phyloP scores from a whole-genome alignment of 1,140 invertebrate species.

The Drosophila pruinosa region DNA sequence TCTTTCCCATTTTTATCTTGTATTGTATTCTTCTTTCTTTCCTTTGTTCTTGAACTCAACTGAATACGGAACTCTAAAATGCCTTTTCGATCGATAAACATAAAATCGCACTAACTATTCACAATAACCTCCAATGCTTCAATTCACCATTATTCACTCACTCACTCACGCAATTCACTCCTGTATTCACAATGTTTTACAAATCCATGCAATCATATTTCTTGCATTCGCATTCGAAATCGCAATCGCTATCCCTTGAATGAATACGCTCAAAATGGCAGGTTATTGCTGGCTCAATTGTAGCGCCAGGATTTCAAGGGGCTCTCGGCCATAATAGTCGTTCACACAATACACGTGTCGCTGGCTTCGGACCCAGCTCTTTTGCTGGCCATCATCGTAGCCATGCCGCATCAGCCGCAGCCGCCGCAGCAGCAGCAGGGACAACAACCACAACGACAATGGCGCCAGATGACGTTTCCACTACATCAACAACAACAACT shows the following conservation, averaged over 20 bases:
- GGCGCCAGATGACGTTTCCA: no score
- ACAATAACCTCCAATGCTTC: slow-evolving; percentile 21
- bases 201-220: slow-evolving; percentile 1
- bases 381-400: slow-evolving; percentile 53
- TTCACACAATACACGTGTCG: slow-evolving; percentile 69
- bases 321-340: slow-evolving; percentile 75
- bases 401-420: slow-evolving; percentile 44
- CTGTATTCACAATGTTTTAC: background rate
- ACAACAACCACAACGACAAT: slow-evolving; percentile 31
- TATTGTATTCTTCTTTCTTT: slow-evolving; percentile 67
- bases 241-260: slow-evolving; percentile 22
- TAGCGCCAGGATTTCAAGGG: slow-evolving; percentile 77
- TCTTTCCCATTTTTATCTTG: slow-evolving; percentile 56
- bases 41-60: slow-evolving; percentile 41
- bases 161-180: background rate
- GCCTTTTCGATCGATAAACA: background rate
- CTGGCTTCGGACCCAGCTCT: slow-evolving; percentile 51
- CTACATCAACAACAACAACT: slow-evolving; percentile 14
- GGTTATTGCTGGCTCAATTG: slow-evolving; percentile 81
- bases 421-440: slow-evolving; percentile 32
- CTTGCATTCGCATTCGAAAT: background rate
- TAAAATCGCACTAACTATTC: background rate
- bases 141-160: slow-evolving; percentile 25
- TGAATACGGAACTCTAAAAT: background rate
- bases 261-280: slow-evolving; percentile 35